Base-by-base conservation (phyloP, 2,113 vertebrate species). In the Picathartes gymnocephalus region DNA sequence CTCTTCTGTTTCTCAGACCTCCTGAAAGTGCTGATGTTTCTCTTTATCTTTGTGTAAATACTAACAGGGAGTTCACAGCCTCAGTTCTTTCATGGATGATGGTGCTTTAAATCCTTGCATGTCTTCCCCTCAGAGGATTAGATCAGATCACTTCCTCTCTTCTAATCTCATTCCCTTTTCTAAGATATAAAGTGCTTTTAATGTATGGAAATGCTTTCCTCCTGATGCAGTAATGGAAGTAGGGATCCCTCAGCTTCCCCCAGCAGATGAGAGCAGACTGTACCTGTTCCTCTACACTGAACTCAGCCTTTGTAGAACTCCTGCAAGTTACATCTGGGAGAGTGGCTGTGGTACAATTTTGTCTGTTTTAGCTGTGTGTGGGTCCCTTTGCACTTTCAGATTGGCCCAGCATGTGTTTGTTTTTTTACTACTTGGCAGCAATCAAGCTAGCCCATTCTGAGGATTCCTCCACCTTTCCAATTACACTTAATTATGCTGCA, bases 381-480 rank as follows among this genome's bases (percentile, higher is more conserved):
- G 4, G 39, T 88, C 92, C 77, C 39, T 94, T 65, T 83, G 48
- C 10, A 22, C 15, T 54, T 90, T 90, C 82, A 93, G 56, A 86
- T 48, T 70, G 86, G 48, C 80, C 51, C 95, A 88, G 86, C 71
- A 47, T 86, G 92, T 62, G 82, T 33, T 81, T 88, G n/a, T 0
- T 10, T 71, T 88, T 88, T 83, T 88, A 90, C 92, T 86, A 54
- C 91, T 94, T 62, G 42, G 42, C 24, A 88, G 86, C 39, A 88
- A 90, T 88, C 79, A 91, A 84, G 51, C 50, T 15, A 92, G 58
- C 18, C 7, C 44, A 39, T 73, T 92, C 54, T 57, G 68, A 90
- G 76, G 68, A 80, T 93, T 92, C 85, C 51, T 83, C 54, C 79
- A 94, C 88, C 90, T 96, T 96, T 80, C 76, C 88, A 94, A 92